A percentile compares a stretch with the other conserved stretches of the same genome.
phyloP scores from a whole-genome alignment of 2,888 invertebrate species.

The Chloroclystis v-ata region DNA sequence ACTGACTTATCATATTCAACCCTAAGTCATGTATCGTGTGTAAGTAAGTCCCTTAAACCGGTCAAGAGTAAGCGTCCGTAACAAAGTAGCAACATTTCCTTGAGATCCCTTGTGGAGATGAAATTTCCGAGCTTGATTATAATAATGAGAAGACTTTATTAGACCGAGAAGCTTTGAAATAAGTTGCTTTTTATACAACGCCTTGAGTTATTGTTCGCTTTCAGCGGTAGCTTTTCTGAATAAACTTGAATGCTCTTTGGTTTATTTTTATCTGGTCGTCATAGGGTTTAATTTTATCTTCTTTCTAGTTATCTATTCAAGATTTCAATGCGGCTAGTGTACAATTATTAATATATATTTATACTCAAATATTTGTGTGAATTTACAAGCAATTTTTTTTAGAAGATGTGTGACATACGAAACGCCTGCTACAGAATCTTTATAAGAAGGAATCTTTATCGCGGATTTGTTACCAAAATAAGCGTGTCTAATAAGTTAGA shows the following conservation, averaged over 20 bases:
- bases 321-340: too few relatives aligned
- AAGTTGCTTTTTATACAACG: conserved; percentile 18
- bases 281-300: too few relatives aligned
- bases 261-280: conserved; percentile 5
- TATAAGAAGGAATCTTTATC: too few relatives aligned
- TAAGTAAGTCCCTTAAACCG: conserved; percentile 6
- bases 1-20: too few relatives aligned
- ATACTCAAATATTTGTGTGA: too few relatives aligned
- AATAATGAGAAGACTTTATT: conserved; percentile 26
- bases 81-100: conserved; percentile 16
- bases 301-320: too few relatives aligned
- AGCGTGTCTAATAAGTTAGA: too few relatives aligned
- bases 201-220: conserved; percentile 21
- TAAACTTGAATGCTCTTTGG: conserved; percentile 9
- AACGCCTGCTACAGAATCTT: too few relatives aligned
- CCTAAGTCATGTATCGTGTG: neutral
- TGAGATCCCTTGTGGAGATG: conserved; percentile 16
- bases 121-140: conserved; percentile 25
- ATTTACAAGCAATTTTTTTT: too few relatives aligned
- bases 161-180: conserved; percentile 18
- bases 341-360: too few relatives aligned
- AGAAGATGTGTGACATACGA: too few relatives aligned
- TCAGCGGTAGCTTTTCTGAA: conserved; percentile 8
- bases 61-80: conserved; percentile 17
- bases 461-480: too few relatives aligned